phyloP scores from a whole-genome alignment of 2,888 invertebrate genomes.

The Dichetophora obliterata region DNA sequence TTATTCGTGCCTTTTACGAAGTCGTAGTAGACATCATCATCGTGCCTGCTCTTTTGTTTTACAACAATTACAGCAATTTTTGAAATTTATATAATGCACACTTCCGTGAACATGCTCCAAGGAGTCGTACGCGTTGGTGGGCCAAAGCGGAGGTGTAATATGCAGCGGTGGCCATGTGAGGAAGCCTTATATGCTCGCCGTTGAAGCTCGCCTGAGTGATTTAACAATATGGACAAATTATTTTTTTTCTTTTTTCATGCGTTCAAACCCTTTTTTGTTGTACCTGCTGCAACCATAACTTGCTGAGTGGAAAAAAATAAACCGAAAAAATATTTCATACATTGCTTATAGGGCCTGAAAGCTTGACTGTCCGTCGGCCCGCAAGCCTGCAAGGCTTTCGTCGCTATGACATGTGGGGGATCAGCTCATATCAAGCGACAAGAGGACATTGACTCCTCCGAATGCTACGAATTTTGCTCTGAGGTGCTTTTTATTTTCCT shows the following conservation, averaged over 20 bases:
- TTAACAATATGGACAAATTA: conserved; percentile 44
- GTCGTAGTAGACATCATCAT: no score
- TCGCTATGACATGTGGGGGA: conserved; percentile 30
- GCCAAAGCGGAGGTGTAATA: neutral
- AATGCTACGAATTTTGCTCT: conserved; percentile 14
- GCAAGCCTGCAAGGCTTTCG: neutral
- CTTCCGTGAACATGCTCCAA: conserved; percentile 34
- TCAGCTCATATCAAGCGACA: conserved; percentile 20
- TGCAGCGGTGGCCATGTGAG: neutral
- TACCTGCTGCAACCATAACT: neutral
- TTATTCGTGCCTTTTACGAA: no score
- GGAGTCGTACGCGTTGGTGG: neutral
- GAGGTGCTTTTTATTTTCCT: conserved; percentile 1
- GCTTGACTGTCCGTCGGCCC: neutral
- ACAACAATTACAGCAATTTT: conserved; percentile 40
- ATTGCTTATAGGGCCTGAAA: conserved; percentile 1
- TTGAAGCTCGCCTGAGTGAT: conserved; percentile 38
- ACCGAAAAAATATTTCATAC: conserved; percentile 7
- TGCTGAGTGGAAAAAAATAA: neutral
- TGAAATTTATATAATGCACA: conserved; percentile 44
- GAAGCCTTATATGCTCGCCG: conserved; percentile 40
- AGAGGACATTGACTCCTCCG: conserved; percentile 35
- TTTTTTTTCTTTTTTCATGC: conserved; percentile 26
- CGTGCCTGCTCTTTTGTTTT: conserved; percentile 24
- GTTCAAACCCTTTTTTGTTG: conserved; percentile 1